phyloP scores from a whole-genome alignment of 2,113 vertebrate species.

The Poicephalus meyeri region DNA sequence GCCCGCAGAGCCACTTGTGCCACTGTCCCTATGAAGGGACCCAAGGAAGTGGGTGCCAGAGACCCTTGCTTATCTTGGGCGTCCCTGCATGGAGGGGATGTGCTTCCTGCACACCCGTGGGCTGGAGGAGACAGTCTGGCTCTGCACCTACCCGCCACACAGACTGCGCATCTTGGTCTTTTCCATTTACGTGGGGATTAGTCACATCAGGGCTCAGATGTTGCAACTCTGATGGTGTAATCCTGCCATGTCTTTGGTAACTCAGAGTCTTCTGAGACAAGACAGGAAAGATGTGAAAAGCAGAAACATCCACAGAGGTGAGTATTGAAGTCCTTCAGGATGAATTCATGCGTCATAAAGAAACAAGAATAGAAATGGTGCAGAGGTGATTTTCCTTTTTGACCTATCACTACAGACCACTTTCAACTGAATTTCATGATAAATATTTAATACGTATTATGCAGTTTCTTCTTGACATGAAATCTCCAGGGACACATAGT shows the following conservation, averaged over 20 bases:
- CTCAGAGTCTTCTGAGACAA: not conserved
- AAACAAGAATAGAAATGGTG: not conserved
- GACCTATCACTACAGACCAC: not conserved
- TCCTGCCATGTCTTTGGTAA: not conserved
- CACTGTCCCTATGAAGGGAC: fast-evolving
- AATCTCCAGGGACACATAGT: not conserved
- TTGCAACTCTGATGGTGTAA: slow-evolving; percentile 33
- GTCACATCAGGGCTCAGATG: not conserved
- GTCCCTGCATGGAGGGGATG: not conserved
- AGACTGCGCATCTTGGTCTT: not conserved
- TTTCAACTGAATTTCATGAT: not conserved
- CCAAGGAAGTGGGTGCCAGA: not conserved
- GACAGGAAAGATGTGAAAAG: not conserved
- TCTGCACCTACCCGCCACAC: not conserved
- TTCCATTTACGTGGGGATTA: not conserved
- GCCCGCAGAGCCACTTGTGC: not conserved
- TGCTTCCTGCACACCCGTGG: not conserved
- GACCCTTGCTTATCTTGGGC: too few relatives aligned
- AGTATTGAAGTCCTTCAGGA: not conserved
- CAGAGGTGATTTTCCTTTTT: not conserved
- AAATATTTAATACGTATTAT: not conserved
- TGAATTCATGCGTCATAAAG: not conserved
- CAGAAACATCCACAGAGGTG: not conserved
- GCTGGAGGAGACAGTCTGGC: not conserved
- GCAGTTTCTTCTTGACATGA: not conserved